Evolutionary conservation across 2,888 invertebrate genomes (phyloP).

Genomic region (Sepiola atlantica): DNA sequence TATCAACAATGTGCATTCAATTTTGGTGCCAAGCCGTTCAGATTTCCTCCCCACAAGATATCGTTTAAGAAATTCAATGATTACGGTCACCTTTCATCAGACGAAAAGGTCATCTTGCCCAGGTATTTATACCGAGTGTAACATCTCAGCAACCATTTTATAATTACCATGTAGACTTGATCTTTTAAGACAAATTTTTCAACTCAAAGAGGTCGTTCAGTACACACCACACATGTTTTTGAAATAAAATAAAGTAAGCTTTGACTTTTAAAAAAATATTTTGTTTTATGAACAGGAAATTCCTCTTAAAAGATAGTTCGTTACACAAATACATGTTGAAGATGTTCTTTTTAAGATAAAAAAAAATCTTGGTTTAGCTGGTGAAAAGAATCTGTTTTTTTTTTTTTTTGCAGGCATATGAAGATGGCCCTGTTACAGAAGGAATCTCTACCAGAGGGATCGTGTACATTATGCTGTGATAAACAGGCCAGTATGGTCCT

Average conservation of each 20-base stretch:
- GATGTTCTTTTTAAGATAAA: too few species aligned
- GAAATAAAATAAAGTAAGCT: too few species aligned
- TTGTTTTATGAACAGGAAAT: too few species aligned
- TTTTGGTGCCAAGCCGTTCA: constrained; percentile 88
- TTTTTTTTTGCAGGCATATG: constrained; percentile 79
- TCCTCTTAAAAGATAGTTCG: too few species aligned
- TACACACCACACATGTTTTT: too few species aligned
- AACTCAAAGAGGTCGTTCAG: too few species aligned
- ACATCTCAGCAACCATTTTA: background rate
- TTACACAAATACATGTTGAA: too few species aligned
- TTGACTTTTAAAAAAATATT: too few species aligned
- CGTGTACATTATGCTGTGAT: constrained; percentile 91
- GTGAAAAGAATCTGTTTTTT: background rate
- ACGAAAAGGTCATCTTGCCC: constrained; percentile 88
- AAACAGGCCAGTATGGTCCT: constrained; percentile 84
- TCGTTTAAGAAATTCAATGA: constrained; percentile 86
- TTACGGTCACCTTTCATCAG: constrained; percentile 83
- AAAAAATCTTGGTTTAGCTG: too few species aligned
- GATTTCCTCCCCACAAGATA: constrained; percentile 81
- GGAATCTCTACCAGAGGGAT: constrained; percentile 83
- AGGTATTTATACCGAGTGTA: constrained; percentile 74
- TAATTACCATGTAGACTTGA: background rate
- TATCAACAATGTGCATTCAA: constrained; percentile 96
- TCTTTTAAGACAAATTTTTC: too few species aligned
- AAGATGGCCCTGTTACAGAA: constrained; percentile 84